Evolutionary conservation across 2,888 invertebrate species (phyloP).

Genomic region (Osedax fenrisi): DNA sequence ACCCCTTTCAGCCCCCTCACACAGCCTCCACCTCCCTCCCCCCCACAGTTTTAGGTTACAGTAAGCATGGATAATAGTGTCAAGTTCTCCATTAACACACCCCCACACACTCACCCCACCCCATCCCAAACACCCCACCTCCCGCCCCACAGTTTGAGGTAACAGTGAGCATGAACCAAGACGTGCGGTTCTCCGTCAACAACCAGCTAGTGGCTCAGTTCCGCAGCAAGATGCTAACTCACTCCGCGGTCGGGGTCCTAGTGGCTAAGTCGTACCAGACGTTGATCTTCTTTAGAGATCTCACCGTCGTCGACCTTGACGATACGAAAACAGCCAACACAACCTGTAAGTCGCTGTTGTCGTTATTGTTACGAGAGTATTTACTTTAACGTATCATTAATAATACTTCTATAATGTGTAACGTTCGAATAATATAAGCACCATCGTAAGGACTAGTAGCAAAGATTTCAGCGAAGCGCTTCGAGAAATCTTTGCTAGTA

Average conservation of each 20-base stretch:
- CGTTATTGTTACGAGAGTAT: no score
- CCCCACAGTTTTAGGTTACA: no score
- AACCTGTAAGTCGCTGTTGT: no score
- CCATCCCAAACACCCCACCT: neutral
- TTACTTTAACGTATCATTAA: no score
- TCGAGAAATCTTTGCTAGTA: no score
- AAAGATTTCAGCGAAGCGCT: no score
- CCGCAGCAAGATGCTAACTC: neutral
- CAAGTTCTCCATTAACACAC: neutral
- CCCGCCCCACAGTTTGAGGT: neutral
- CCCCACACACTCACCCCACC: neutral
- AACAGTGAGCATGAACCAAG: neutral
- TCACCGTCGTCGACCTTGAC: neutral
- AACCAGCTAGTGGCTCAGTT: neutral
- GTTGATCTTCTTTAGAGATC: neutral
- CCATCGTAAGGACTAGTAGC: no score
- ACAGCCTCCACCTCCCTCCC: no score
- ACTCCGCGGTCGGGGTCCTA: neutral
- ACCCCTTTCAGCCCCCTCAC: no score
- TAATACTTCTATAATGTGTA: no score
- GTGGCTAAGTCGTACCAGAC: neutral
- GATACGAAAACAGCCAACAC: neutral
- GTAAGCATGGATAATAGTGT: no score
- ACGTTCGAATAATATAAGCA: no score
- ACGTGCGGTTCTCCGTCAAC: neutral